phyloP scores from a whole-genome alignment of 2,888 invertebrate genomes.

The Endotricha flammealis region DNA sequence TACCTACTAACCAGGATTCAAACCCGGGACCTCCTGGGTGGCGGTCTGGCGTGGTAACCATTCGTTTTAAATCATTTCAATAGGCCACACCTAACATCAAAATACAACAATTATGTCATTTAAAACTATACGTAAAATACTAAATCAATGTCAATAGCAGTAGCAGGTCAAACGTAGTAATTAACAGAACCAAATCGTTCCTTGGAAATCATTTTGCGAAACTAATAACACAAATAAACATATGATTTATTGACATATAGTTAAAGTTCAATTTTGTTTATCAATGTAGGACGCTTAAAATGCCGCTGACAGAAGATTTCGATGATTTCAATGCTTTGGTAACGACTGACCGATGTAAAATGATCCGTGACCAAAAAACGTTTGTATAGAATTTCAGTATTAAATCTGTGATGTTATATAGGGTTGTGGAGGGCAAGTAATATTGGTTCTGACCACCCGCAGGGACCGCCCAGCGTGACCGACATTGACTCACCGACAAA shows the following conservation, averaged over 20 bases:
- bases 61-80: too few relatives aligned
- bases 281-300: neutral
- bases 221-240: neutral
- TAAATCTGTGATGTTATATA: neutral
- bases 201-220: neutral
- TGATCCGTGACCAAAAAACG: conserved; percentile 9
- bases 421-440: conserved; percentile 22
- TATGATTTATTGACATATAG: neutral
- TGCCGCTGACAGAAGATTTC: conserved; percentile 7
- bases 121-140: conserved; percentile 1
- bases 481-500: conserved; percentile 50
- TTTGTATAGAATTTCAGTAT: conserved; percentile 1
- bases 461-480: conserved; percentile 44
- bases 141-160: conserved; percentile 2
- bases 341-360: neutral
- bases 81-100: neutral
- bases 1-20: too few relatives aligned
- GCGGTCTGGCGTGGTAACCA: too few relatives aligned
- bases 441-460: conserved; percentile 54
- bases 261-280: conserved; percentile 1
- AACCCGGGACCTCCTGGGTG: too few relatives aligned
- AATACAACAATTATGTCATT: conserved; percentile 1
- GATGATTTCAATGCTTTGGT: conserved; percentile 6
- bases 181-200: neutral
- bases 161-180: neutral